Evolutionary conservation across 2,888 invertebrate genomes (phyloP).

Genomic region (Hemaris fuciformis): DNA sequence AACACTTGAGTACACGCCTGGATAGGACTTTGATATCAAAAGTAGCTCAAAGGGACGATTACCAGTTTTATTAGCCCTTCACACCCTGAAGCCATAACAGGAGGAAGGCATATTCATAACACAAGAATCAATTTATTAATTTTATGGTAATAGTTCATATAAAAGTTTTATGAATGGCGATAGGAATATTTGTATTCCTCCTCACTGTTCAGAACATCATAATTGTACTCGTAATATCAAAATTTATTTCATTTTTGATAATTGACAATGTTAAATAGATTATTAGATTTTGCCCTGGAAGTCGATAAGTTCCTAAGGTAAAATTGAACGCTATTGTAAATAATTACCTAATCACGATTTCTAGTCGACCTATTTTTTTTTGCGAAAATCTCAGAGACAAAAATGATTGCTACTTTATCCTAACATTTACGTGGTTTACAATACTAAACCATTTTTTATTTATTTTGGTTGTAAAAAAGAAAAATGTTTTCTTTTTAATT

Average conservation of each 20-base stretch:
- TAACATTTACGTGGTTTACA: too few species aligned
- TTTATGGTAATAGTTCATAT: not conserved
- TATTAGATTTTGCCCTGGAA: too few species aligned
- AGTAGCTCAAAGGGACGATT: constrained; percentile 33
- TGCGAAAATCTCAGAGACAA: too few species aligned
- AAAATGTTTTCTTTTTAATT: not conserved
- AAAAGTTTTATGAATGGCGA: not conserved
- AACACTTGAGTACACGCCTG: constrained; percentile 7
- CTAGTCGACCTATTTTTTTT: too few species aligned
- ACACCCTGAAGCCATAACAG: constrained; percentile 21
- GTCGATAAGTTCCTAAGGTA: too few species aligned
- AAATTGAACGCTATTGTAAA: too few species aligned
- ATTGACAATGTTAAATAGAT: too few species aligned
- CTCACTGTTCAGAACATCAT: not conserved
- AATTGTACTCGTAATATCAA: not conserved
- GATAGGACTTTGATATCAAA: constrained; percentile 13
- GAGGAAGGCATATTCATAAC: constrained; percentile 24
- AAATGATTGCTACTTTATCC: too few species aligned
- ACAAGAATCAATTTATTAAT: constrained; percentile 14
- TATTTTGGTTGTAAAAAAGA: too few species aligned
- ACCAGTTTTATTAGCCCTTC: constrained; percentile 22
- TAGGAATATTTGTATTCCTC: not conserved
- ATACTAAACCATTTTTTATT: too few species aligned
- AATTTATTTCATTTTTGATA: not conserved
- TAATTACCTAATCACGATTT: too few species aligned